Evolutionary conservation across 1,140 invertebrate species (phyloP).

Genomic region (Heliothis virescens): DNA sequence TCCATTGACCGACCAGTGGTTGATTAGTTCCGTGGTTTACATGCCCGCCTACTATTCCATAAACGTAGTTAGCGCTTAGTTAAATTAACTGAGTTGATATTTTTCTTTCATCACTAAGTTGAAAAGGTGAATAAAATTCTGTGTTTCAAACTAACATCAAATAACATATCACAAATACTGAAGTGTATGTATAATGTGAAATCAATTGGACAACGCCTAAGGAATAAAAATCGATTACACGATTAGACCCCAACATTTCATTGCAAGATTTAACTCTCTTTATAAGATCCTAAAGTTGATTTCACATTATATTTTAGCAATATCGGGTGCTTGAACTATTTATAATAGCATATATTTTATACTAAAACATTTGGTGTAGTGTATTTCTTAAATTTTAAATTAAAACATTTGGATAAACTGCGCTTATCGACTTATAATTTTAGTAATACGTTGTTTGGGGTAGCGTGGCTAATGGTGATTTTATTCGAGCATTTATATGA

Average conservation of each 20-base stretch:
- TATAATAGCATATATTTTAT: background rate
- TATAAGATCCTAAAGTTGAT: background rate
- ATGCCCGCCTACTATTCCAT: no score
- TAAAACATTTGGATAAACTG: conserved; percentile 8
- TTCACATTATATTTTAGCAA: background rate
- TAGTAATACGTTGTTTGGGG: background rate
- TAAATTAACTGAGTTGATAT: no score
- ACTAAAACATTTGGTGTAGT: conserved; percentile 7
- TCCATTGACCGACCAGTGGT: no score
- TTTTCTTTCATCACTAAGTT: no score
- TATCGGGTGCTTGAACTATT: background rate
- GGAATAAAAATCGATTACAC: background rate
- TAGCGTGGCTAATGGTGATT: conserved; percentile 2
- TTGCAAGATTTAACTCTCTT: background rate
- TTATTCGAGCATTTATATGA: conserved; percentile 9
- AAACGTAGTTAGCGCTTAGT: no score
- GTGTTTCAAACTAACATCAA: no score
- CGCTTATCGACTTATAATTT: conserved; percentile 18
- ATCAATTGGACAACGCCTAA: background rate
- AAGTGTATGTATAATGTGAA: background rate
- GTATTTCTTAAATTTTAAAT: conserved; percentile 1
- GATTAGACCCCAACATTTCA: background rate
- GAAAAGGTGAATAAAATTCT: no score
- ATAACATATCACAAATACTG: background rate
- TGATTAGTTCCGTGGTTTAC: no score